These are phyloP conservation scores for Allenopithecus nigroviridis DNA, from an alignment of 2,797 vertebrate genomes.

Conservation along the genomic window DNA sequence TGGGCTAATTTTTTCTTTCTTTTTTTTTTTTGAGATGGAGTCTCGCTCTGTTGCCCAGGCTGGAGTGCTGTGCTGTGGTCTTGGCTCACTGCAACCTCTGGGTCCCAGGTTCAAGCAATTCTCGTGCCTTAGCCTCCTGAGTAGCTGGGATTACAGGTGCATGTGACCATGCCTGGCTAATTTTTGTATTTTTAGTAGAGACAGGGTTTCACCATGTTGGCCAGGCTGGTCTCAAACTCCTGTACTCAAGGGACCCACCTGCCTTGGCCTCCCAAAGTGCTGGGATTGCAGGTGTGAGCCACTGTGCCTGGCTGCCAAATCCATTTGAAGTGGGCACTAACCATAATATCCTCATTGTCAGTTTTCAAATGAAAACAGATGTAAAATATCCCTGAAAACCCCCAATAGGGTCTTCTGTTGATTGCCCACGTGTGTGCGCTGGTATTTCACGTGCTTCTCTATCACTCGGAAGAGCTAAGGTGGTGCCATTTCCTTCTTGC, in stretches of 20 bases:
- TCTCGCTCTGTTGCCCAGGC: background rate
- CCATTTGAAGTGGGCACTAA: background rate
- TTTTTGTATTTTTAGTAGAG: background rate
- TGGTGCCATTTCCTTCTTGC: background rate
- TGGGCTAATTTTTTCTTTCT: background rate
- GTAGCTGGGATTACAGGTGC: background rate
- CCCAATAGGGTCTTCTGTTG: background rate
- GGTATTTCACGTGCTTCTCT: background rate
- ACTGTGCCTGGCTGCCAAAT: background rate
- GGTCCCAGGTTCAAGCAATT: background rate
- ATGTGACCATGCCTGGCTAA: background rate
- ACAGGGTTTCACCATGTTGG: background rate
- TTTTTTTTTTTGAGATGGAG: background rate
- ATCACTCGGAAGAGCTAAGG: background rate
- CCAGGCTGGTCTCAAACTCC: background rate
- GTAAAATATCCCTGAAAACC: background rate
- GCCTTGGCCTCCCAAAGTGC: background rate
- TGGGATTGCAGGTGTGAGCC: background rate
- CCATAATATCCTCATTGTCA: background rate
- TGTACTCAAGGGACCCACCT: background rate
- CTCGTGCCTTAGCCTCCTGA: background rate
- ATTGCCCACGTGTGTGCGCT: background rate
- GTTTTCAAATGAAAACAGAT: constrained; percentile 31
- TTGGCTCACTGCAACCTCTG: background rate
- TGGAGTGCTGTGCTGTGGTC: background rate